phyloP scores from a whole-genome alignment of 2,113 vertebrate species.

The Polypterus bichir region DNA sequence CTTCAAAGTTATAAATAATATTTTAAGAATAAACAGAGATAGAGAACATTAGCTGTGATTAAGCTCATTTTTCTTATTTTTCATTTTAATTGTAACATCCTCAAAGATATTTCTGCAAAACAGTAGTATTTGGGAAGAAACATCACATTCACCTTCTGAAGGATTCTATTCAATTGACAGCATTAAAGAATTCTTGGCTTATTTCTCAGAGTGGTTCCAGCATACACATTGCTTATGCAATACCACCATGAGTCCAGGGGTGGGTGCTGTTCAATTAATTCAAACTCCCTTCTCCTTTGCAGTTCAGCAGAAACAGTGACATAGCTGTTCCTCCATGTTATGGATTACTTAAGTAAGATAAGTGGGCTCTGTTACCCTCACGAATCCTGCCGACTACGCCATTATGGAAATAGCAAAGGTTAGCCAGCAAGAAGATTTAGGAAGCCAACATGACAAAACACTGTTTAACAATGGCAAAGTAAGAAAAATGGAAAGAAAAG shows the following conservation, averaged over 20 bases:
- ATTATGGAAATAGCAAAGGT: no score
- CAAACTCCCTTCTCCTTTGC: conserved; percentile 11
- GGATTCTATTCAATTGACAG: not conserved
- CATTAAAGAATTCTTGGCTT: conserved; percentile 10
- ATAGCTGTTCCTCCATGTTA: conserved; percentile 11
- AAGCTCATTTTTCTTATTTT: not conserved
- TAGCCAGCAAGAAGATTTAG: no score
- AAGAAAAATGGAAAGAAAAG: no score
- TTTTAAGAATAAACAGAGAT: not conserved
- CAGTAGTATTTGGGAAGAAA: no score
- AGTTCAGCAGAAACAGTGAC: conserved; percentile 9
- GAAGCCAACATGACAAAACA: no score
- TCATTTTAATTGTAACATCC: conserved; percentile 8
- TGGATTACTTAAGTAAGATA: not conserved
- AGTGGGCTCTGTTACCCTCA: no score
- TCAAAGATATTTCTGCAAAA: not conserved
- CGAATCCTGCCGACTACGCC: no score
- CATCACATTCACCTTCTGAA: no score
- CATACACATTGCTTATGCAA: conserved; percentile 5
- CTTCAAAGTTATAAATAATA: not conserved
- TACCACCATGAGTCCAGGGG: not conserved
- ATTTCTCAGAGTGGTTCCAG: conserved; percentile 11
- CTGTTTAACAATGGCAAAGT: no score
- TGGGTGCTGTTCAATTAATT: no score
- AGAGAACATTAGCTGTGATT: not conserved